Conservation (phyloP, 2,113 vertebrate genomes). For the Phoenicopterus ruber region DNA sequence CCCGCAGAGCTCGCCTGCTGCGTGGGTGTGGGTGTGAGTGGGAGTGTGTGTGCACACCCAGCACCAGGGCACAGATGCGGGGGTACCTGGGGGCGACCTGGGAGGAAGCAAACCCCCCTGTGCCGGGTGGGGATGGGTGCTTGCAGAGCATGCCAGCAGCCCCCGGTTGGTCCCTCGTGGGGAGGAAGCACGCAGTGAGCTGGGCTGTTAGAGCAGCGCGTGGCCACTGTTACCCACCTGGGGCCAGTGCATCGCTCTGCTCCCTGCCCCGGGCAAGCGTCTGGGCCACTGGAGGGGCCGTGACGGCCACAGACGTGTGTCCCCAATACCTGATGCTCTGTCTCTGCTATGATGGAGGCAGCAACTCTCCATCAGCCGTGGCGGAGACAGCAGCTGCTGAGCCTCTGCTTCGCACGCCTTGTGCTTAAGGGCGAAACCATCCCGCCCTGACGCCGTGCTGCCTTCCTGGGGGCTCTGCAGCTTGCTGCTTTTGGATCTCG, state of each 20-base stretch:
- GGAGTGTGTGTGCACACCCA: background rate
- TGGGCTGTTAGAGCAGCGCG: background rate
- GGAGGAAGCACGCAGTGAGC: background rate
- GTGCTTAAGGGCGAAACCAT: background rate
- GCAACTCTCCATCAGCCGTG: background rate
- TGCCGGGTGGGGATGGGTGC: no score
- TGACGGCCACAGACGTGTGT: rapidly evolving
- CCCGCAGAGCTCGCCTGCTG: background rate
- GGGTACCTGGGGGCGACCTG: background rate
- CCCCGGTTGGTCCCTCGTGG: background rate
- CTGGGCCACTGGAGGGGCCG: background rate
- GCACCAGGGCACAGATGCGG: background rate
- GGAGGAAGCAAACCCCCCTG: background rate
- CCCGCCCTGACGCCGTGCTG: rapidly evolving
- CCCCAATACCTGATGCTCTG: background rate
- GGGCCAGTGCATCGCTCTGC: rapidly evolving
- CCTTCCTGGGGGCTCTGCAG: background rate
- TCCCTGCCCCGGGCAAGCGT: no score
- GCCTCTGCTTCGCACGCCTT: background rate
- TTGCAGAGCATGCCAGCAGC: background rate
- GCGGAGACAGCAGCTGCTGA: background rate
- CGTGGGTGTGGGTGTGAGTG: background rate
- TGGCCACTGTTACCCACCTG: rapidly evolving
- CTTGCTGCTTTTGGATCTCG: background rate
- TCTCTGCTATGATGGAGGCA: rapidly evolving